phyloP scores from a whole-genome alignment of 2,113 vertebrate species.

The Gymnorhina tibicen region DNA sequence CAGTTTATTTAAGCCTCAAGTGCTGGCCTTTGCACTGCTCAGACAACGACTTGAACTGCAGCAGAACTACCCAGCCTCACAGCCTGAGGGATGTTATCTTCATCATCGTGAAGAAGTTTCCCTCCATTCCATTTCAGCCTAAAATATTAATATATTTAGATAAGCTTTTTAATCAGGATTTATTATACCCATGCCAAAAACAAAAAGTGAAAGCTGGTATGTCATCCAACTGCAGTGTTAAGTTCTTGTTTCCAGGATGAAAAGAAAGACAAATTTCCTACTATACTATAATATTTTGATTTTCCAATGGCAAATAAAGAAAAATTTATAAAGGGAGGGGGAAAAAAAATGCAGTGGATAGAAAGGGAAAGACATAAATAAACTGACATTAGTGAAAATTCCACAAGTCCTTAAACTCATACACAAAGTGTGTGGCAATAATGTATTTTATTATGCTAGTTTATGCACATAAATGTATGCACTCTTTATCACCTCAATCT shows the following conservation, averaged over 20 bases:
- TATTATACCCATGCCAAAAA: background rate
- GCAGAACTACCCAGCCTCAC: background rate
- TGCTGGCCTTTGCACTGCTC: background rate
- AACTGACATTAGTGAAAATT: background rate
- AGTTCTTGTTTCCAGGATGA: background rate
- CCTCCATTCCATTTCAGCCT: background rate
- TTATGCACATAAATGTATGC: background rate
- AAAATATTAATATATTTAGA: background rate
- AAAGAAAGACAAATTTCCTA: background rate
- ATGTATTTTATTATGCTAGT: background rate
- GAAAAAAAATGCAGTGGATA: background rate
- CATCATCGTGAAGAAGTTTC: background rate
- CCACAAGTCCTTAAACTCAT: background rate
- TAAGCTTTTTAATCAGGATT: background rate
- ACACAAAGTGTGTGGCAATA: background rate
- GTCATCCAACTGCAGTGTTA: background rate
- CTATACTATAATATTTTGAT: background rate
- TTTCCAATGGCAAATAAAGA: background rate
- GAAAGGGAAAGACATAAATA: background rate
- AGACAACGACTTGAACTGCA: background rate
- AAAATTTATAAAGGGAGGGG: background rate
- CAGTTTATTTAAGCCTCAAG: background rate
- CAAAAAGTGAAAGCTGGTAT: background rate
- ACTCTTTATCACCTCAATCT: background rate
- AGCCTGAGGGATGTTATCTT: rapidly evolving